Percentiles rank a stretch among this genome's conserved stretches.
Evolutionary conservation across 2,113 vertebrate species (phyloP).

Genomic region (Microcebus lehilahytsara): DNA sequence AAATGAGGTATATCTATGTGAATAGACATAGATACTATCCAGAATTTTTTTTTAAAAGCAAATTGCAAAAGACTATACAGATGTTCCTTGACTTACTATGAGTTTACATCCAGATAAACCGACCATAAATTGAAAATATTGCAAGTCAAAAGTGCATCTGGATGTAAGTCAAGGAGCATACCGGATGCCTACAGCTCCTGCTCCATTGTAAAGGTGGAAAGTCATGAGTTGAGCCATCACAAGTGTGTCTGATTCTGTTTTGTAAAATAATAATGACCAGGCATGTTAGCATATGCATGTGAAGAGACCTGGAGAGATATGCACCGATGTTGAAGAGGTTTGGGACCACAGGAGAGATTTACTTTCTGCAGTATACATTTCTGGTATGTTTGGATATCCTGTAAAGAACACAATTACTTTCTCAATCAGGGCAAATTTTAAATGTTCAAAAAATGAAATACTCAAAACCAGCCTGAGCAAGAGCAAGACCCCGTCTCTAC

Average conservation of each 20-base stretch:
- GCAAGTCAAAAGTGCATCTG: neutral
- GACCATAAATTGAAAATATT: neutral
- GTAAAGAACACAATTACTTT: neutral
- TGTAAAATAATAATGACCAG: neutral
- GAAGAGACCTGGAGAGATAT: neutral
- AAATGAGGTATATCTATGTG: neutral
- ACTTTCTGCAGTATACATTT: neutral
- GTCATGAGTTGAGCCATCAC: neutral
- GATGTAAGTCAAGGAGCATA: neutral
- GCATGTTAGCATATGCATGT: neutral
- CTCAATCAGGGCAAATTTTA: conserved; percentile 4
- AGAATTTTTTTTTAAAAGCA: neutral
- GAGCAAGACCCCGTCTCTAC: too few species aligned
- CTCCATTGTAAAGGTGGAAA: neutral
- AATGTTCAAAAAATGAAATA: neutral
- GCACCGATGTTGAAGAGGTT: neutral
- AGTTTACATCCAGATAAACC: neutral
- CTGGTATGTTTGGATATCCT: neutral
- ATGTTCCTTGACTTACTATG: neutral
- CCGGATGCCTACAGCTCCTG: too few species aligned
- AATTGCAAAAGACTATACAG: neutral
- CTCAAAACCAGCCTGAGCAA: too few species aligned
- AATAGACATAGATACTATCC: neutral
- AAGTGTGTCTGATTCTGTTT: neutral
- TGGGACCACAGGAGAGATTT: neutral